Percentiles rank a stretch among this genome's conserved stretches.
Conservation (phyloP, 2,797 vertebrate genomes). For the Protonibea diacanthus region DNA sequence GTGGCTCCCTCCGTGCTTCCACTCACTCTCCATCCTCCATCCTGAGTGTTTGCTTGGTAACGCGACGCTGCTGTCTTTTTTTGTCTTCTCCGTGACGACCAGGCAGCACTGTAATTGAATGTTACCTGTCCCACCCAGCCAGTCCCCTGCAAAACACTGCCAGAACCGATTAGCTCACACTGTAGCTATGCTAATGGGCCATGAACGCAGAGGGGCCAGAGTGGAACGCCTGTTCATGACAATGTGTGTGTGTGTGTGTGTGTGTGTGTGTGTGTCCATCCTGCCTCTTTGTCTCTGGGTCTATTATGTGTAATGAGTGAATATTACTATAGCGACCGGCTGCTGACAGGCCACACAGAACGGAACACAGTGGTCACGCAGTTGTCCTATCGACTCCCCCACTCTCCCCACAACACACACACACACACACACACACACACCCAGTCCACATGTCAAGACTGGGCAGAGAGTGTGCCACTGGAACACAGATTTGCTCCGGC, state of each 20-base stretch:
- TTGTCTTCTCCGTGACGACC: conserved; percentile 41
- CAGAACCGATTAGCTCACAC: conserved; percentile 71
- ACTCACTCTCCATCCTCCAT: conserved; percentile 40
- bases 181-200: conserved; percentile 74
- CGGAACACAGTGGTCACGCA: conserved; percentile 73
- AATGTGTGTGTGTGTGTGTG: conserved; percentile 40
- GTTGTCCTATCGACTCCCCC: conserved; percentile 65
- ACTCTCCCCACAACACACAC: conserved; percentile 57
- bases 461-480: conserved; percentile 78
- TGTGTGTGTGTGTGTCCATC: conserved; percentile 22
- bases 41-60: conserved; percentile 68
- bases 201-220: conserved; percentile 70
- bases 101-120: conserved; percentile 67
- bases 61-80: conserved; percentile 51
- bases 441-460: conserved; percentile 70
- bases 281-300: conserved; percentile 64
- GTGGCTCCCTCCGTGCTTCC: conserved; percentile 25
- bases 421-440: conserved; percentile 51
- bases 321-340: conserved; percentile 73
- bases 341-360: conserved; percentile 79
- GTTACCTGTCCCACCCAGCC: conserved; percentile 78
- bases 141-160: conserved; percentile 63
- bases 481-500: conserved; percentile 81
- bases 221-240: conserved; percentile 49
- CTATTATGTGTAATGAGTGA: conserved; percentile 73